Evolutionary conservation across 2,797 vertebrate genomes (phyloP), one percentile per base, ranked within the genome.

Genomic region (Catamblyrhynchus diadema): DNA sequence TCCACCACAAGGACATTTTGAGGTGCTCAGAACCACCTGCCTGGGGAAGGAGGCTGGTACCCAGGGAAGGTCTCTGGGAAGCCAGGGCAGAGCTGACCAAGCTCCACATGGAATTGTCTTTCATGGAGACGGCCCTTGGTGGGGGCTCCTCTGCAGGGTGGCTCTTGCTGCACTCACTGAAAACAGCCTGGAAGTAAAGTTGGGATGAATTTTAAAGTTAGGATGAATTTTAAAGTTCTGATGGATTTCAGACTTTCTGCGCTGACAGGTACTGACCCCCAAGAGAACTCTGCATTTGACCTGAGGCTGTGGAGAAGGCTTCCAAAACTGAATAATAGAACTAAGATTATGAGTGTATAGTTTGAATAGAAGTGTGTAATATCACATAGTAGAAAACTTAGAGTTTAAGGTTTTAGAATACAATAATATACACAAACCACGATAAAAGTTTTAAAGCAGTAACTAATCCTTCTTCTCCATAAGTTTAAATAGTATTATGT

Each of bases 11-110:
- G 44, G 54, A 92, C 54, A n/a, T 3, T 64, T 65, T 25, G 66
- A 88, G 64, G 9, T 45, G 66, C 23, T 79, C 88, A 64, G 80
- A 91, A 61, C 14, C 72, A 71, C 45, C 81, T 75, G 70, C 39
- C 77, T 15, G 66, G 53, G 57, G 45, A 87, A 61, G 65, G 37
- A 64, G 42, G 57, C 21, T 57, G 80, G 48, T 30, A 45, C 5
- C 56, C 42, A 30, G 33, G 5, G 33, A 56, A 14, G 50, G 17
- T 11, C 57, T 77, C 35, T 48, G 32, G 60, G 72, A 94, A 91
- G 75, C 51, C 75, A 81, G n/a, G 77, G 20, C 37, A 39, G 65
- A 83, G 48, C 67, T 67, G 35, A 18, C 20, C 17, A 69, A 50
- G 54, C 35, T 45, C 27, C 21, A 12, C 27, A 7, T 7, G 37